Evolutionary conservation across 2,888 invertebrate species (phyloP).

Genomic region (Philopedon plagiatum): DNA sequence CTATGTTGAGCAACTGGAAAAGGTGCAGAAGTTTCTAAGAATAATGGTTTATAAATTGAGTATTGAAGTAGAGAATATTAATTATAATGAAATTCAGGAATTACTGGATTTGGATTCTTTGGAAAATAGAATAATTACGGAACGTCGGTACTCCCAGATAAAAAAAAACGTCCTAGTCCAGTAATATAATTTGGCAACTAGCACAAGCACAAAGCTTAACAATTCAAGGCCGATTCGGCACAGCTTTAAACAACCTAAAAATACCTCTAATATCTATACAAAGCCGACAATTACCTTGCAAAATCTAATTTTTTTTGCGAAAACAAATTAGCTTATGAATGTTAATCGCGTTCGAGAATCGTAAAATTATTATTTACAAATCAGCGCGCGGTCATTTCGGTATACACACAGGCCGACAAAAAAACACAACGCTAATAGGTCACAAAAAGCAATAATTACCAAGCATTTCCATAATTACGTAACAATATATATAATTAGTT

Average conservation of each 20-base stretch:
- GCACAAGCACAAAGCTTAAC: too few species aligned
- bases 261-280: neutral
- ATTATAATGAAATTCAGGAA: too few species aligned
- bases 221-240: neutral
- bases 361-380: constrained; percentile 10
- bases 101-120: too few species aligned
- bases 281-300: constrained; percentile 8
- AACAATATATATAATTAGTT: constrained; percentile 27
- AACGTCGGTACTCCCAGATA: too few species aligned
- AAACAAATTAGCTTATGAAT: constrained; percentile 8
- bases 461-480: constrained; percentile 23
- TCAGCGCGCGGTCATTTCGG: neutral
- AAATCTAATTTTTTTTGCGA: constrained; percentile 3
- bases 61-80: too few species aligned
- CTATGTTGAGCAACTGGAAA: too few species aligned
- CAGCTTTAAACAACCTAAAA: constrained; percentile 8
- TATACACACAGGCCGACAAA: neutral
- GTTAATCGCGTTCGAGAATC: constrained; percentile 7
- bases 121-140: too few species aligned
- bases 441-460: constrained; percentile 18
- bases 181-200: too few species aligned
- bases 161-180: too few species aligned
- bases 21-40: too few species aligned
- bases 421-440: neutral
- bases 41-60: too few species aligned